Evolutionary conservation across 2,797 vertebrate genomes (phyloP).

Genomic region (Helarctos malayanus): DNA sequence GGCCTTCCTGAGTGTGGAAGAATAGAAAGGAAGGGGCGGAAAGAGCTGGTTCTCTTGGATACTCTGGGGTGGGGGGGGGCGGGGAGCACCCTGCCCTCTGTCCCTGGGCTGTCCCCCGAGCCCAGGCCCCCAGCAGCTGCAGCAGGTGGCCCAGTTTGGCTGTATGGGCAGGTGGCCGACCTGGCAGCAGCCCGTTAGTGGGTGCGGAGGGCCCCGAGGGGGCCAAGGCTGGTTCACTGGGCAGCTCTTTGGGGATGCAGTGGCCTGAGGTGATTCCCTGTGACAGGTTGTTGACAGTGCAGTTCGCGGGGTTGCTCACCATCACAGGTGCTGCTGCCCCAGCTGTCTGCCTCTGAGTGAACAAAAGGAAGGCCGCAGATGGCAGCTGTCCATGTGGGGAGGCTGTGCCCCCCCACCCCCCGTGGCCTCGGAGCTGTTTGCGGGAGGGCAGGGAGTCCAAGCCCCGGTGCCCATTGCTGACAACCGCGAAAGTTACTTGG

Average conservation of each 20-base stretch:
- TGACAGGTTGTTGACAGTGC: slow-evolving; percentile 44
- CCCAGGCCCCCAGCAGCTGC: neutral
- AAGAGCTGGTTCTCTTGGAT: neutral
- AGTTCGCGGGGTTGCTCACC: neutral
- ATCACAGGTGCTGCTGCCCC: neutral
- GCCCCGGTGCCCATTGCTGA: neutral
- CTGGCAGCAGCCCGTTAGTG: neutral
- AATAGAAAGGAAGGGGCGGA: neutral
- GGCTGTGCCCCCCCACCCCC: neutral
- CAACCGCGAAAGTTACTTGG: neutral
- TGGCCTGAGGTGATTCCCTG: neutral
- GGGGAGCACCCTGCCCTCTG: neutral
- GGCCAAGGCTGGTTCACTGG: neutral
- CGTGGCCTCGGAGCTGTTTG: neutral
- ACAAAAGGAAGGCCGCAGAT: neutral
- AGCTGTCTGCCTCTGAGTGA: neutral
- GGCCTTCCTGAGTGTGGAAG: neutral
- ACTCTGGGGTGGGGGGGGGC: no score
- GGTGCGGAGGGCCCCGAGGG: neutral
- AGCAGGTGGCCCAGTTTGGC: neutral
- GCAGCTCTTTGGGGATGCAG: neutral
- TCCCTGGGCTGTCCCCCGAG: neutral
- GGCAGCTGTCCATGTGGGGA: neutral
- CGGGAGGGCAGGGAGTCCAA: neutral
- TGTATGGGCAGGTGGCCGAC: neutral